Percentiles rank a stretch among this genome's conserved stretches.
These are phyloP conservation scores for Cherax quadricarinatus DNA, from an alignment of 1,140 invertebrate species.

Conservation along the genomic window DNA sequence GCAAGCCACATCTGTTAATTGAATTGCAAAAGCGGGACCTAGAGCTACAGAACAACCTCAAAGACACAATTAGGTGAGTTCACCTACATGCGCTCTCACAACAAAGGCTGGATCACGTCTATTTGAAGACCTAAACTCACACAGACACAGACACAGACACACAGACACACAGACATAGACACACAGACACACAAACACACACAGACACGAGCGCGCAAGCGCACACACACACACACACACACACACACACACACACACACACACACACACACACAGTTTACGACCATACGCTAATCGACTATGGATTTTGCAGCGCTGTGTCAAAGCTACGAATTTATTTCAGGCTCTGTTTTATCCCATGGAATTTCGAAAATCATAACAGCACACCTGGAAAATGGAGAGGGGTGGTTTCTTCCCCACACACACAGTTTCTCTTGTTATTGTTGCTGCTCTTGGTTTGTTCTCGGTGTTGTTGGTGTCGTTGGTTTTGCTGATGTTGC, in stretches of 20 bases:
- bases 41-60: too few species aligned
- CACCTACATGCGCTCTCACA: too few species aligned
- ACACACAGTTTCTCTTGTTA: background rate
- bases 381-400: background rate
- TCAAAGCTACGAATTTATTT: conserved; percentile 11
- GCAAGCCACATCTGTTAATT: too few species aligned
- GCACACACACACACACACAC: background rate
- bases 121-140: too few species aligned
- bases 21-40: too few species aligned
- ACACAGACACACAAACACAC: background rate
- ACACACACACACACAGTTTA: background rate
- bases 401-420: background rate
- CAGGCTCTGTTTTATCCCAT: background rate
- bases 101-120: too few species aligned
- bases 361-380: background rate
- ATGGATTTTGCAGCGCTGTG: conserved; percentile 9
- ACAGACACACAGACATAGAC: too few species aligned
- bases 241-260: background rate
- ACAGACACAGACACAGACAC: too few species aligned
- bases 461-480: too few species aligned
- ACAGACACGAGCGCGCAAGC: background rate
- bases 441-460: too few species aligned
- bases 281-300: background rate
- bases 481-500: too few species aligned
- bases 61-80: too few species aligned